Evolutionary conservation across 2,888 invertebrate genomes (phyloP).

Genomic region (Oscheius onirici): DNA sequence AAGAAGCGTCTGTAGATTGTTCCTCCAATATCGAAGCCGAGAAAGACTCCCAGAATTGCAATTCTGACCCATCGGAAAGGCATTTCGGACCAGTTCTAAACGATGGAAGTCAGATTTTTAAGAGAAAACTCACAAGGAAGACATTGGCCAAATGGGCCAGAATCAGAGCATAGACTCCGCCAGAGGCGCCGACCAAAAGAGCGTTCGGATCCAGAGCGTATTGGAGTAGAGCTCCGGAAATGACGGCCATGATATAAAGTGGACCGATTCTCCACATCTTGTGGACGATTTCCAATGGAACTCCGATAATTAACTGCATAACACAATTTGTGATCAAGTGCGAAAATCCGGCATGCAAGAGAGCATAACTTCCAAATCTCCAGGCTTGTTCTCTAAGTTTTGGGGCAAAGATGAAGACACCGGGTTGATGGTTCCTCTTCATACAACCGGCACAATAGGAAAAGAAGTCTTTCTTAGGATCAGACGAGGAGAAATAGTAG

Average conservation of each 20-base stretch:
- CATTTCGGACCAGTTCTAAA: conserved; percentile 94
- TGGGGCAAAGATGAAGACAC: conserved; percentile 86
- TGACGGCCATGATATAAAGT: conserved; percentile 72
- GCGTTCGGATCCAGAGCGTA: conserved; percentile 75
- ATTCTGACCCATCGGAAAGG: conserved; percentile 88
- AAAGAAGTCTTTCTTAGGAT: conserved; percentile 65
- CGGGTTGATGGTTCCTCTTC: conserved; percentile 65
- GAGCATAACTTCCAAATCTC: conserved; percentile 88
- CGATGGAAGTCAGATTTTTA: neutral
- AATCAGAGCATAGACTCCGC: conserved; percentile 73
- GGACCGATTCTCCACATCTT: conserved; percentile 83
- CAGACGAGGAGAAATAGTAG: conserved; percentile 74
- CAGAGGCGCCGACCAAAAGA: conserved; percentile 77
- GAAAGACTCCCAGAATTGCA: conserved; percentile 83
- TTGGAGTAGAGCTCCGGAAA: conserved; percentile 72
- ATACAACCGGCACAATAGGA: conserved; percentile 82
- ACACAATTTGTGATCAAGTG: conserved; percentile 90
- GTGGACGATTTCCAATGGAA: conserved; percentile 95
- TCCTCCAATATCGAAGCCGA: conserved; percentile 85
- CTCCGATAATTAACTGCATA: conserved; percentile 90
- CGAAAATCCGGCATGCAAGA: conserved; percentile 55
- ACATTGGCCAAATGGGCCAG: conserved; percentile 73
- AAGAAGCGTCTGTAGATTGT: conserved; percentile 90
- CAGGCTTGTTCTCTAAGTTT: conserved; percentile 86
- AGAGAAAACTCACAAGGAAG: conserved; percentile 70